These are phyloP conservation scores for Genyomyrus donnyi DNA, from an alignment of 2,113 vertebrate species.

Conservation along the genomic window DNA sequence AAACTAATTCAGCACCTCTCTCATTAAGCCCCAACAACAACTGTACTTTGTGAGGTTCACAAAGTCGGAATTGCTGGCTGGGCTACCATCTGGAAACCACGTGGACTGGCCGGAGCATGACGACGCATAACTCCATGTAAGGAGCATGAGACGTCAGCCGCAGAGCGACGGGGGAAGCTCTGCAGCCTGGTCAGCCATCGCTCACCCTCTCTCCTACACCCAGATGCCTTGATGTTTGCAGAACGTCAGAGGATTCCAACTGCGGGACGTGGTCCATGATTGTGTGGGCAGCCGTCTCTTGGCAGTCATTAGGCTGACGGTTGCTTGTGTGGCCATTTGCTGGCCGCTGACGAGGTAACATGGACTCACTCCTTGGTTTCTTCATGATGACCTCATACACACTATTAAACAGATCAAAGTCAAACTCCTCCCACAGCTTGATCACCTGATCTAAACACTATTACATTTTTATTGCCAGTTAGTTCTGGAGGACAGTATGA, in stretches of 20 bases:
- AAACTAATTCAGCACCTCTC: background rate
- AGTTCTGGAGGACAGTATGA: background rate
- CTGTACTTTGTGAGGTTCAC: background rate
- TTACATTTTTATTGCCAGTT: background rate
- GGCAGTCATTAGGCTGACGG: background rate
- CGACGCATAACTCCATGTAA: background rate
- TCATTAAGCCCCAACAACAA: background rate
- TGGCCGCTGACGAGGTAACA: background rate
- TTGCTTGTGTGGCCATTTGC: background rate
- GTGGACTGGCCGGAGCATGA: background rate
- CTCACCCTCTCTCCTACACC: background rate
- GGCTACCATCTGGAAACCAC: background rate
- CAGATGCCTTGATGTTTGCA: background rate
- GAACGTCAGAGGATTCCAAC: background rate
- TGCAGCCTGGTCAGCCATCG: background rate
- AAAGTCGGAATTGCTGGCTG: background rate
- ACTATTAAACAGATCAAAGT: background rate
- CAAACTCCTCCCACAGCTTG: background rate
- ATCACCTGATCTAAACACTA: background rate
- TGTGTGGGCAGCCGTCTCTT: background rate
- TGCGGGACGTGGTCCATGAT: background rate
- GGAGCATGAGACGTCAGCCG: background rate
- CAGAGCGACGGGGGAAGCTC: background rate
- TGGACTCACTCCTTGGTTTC: background rate
- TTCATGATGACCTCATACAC: background rate